Conservation (phyloP, 2,797 vertebrate species). For the Microctenopoma lineatum region DNA sequence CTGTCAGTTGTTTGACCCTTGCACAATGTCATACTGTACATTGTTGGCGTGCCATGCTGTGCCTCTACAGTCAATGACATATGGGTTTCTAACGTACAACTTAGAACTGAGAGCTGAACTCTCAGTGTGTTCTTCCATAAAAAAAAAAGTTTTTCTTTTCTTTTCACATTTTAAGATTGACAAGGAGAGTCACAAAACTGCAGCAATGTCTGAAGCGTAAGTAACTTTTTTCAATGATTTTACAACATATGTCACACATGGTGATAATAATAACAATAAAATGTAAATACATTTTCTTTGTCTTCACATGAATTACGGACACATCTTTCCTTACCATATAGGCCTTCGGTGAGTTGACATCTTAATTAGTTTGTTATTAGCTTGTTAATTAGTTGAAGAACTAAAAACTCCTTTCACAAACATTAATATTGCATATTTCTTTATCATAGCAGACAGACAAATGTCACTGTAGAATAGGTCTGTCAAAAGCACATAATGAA, state of each 20-base stretch:
- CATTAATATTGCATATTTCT: too few species aligned
- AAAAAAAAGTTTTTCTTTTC: not conserved
- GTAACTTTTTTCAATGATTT: constrained; percentile 18
- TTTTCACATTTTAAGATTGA: constrained; percentile 18
- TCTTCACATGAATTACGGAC: constrained; percentile 25
- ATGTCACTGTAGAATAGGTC: too few species aligned
- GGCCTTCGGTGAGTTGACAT: constrained; percentile 53
- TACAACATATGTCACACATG: not conserved
- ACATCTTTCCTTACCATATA: constrained; percentile 16
- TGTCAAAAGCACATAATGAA: too few species aligned
- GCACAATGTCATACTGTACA: constrained; percentile 39
- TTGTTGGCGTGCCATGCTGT: constrained; percentile 11
- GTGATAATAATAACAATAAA: constrained; percentile 8
- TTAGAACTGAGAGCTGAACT: not conserved
- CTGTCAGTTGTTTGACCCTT: constrained; percentile 54
- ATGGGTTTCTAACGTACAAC: not conserved
- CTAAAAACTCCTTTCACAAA: not conserved
- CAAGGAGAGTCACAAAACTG: constrained; percentile 26
- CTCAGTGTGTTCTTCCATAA: not conserved
- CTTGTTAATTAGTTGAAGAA: not conserved
- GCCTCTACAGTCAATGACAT: not conserved
- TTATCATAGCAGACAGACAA: too few species aligned
- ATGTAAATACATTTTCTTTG: constrained; percentile 17
- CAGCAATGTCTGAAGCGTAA: constrained; percentile 79
- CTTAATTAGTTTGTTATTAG: not conserved